Base-by-base conservation (phyloP, 2,113 vertebrate species). In the Ia io region DNA sequence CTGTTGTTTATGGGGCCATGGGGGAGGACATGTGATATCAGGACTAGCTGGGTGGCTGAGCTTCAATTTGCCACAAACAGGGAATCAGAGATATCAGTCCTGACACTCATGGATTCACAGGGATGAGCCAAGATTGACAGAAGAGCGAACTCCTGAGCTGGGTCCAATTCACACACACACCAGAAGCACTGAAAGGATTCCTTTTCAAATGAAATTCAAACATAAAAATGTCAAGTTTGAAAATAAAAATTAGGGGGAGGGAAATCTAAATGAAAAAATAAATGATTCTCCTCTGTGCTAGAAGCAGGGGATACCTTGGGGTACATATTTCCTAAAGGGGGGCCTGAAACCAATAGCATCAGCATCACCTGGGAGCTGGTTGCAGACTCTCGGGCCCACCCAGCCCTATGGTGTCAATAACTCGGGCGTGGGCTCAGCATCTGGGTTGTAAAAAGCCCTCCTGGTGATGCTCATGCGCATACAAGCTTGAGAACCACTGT, bases 161-260 rank as follows among this genome's bases (percentile, higher is more conserved):
- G 12, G 51, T 67, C 70, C 49, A 73, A 11, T 11, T 30, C 44
- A 71, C 37, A 63, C 6, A 51, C 30, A 23, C 9, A 3, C 18
- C 86, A 86, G 78, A 69, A 67, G 47, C 1, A 3, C 23, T 0
- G 42, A 80, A 44, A 91, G 2, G 6, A 18, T 30, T 90, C 42
- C 18, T 16, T 30, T 73, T 35, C 47, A 80, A 77, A 71, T 73
- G 28, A 71, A 84, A 9, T 25, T 49, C 8, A 35, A 77, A 93
- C 11, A 70, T 3, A 35, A 78, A 80, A n/a, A 53, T 63, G 51
- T 86, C 70, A 18, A 69, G 40, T n/a, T 71, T 69, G 69, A 91
- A 93, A 69, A 87, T 44, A 80, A 78, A 71, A 84, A 56, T 42
- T 16, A 91, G 22, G 51, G 14, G 20, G 10, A 79, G n/a, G 78